A percentile compares a stretch with the other conserved stretches of the same genome.
Conservation (phyloP, 2,888 invertebrate species). For the Oscheius myriophilus region DNA sequence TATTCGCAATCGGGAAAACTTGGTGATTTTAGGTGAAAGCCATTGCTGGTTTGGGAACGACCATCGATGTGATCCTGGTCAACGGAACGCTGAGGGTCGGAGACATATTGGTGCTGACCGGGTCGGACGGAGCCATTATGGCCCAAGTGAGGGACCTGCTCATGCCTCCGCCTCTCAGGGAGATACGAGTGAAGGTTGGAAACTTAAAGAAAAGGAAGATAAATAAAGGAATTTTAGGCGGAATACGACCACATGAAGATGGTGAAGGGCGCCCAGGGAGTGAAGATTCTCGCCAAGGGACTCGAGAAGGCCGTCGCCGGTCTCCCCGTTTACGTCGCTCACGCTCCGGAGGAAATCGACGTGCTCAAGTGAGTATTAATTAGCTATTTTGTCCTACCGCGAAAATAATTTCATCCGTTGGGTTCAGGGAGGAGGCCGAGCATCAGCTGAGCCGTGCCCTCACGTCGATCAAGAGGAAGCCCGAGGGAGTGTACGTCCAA, state of each 20-base stretch:
- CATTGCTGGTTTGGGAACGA: slow-evolving; percentile 93
- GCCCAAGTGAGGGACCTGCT: slow-evolving; percentile 94
- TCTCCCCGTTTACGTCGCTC: slow-evolving; percentile 88
- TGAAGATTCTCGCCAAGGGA: slow-evolving; percentile 97
- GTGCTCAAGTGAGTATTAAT: slow-evolving; percentile 75
- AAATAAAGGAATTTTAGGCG: slow-evolving; percentile 72
- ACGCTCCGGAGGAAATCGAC: slow-evolving; percentile 92
- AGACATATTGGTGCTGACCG: slow-evolving; percentile 92
- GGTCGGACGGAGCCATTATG: slow-evolving; percentile 96
- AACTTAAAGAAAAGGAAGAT: background rate
- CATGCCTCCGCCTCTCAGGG: slow-evolving; percentile 97
- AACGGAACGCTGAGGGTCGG: slow-evolving; percentile 92
- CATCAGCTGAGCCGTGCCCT: slow-evolving; percentile 87
- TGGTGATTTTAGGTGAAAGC: slow-evolving; percentile 82
- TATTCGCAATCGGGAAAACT: background rate
- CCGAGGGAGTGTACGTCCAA: slow-evolving; percentile 97
- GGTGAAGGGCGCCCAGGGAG: slow-evolving; percentile 94
- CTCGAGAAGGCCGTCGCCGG: slow-evolving; percentile 87
- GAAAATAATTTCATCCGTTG: too few relatives aligned
- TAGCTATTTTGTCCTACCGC: background rate
- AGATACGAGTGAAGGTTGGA: slow-evolving; percentile 94
- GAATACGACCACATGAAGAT: slow-evolving; percentile 90
- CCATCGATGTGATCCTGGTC: slow-evolving; percentile 96
- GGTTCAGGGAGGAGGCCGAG: slow-evolving; percentile 82
- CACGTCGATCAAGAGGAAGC: slow-evolving; percentile 87